These are phyloP conservation scores for Malurus leucopterus DNA, from an alignment of 2,797 vertebrate species.

Conservation along the genomic window DNA sequence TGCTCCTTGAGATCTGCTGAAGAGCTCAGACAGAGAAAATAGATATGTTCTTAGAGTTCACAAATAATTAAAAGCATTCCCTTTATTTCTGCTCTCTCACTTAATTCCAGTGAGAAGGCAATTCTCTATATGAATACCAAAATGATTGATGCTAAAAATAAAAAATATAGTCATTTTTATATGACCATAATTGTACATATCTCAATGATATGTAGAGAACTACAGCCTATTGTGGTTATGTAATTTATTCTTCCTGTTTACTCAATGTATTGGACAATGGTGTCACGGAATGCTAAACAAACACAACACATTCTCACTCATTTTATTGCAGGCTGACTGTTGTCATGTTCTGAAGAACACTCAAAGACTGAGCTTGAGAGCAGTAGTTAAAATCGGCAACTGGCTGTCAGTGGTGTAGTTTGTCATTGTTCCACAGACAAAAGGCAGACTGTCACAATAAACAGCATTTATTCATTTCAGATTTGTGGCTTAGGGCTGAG, in stretches of 20 bases:
- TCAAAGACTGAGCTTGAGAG: slow-evolving; percentile 41
- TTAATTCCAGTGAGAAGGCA: background rate
- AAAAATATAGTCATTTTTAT: background rate
- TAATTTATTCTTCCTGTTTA: slow-evolving; percentile 30
- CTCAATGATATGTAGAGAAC: background rate
- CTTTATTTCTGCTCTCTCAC: background rate
- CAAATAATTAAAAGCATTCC: background rate
- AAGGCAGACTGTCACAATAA: slow-evolving; percentile 77
- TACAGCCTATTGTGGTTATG: background rate
- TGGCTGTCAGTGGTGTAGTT: slow-evolving; percentile 63
- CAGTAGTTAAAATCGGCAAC: slow-evolving; percentile 50
- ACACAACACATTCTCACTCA: slow-evolving; percentile 29
- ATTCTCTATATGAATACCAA: background rate
- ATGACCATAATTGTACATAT: background rate
- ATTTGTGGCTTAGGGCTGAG: slow-evolving; percentile 69
- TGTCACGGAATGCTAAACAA: slow-evolving; percentile 43
- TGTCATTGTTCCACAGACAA: slow-evolving; percentile 74
- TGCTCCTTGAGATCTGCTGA: background rate
- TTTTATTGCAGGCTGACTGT: slow-evolving; percentile 52
- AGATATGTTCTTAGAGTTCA: slow-evolving; percentile 6
- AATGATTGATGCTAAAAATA: background rate
- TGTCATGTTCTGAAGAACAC: slow-evolving; percentile 59
- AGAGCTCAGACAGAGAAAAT: background rate
- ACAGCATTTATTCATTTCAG: slow-evolving; percentile 74
- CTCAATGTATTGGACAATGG: background rate